phyloP scores from a whole-genome alignment of 1,140 invertebrate genomes.

The Brachionus rotundiformis region DNA sequence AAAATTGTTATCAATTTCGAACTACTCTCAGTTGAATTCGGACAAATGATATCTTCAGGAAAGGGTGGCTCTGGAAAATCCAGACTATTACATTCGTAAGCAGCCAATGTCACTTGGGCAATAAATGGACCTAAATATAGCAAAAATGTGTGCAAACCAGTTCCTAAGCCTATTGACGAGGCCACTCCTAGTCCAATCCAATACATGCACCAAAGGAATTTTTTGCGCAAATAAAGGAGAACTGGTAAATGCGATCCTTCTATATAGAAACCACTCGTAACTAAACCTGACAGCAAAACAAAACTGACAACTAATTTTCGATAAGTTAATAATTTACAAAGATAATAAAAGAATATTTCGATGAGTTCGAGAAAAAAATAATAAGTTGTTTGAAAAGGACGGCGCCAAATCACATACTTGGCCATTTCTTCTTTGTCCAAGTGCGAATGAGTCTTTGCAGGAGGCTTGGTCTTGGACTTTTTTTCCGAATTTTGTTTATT shows the following conservation, averaged over 20 bases:
- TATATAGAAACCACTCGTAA: slow-evolving; percentile 64
- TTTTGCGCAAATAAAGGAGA: slow-evolving; percentile 62
- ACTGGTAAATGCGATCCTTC: slow-evolving; percentile 70
- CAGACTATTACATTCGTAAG: slow-evolving; percentile 89
- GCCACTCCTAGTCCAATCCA: slow-evolving; percentile 93
- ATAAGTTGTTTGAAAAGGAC: slow-evolving; percentile 77
- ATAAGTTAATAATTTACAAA: slow-evolving; percentile 62
- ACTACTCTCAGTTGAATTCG: background rate
- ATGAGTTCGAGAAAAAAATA: slow-evolving; percentile 79
- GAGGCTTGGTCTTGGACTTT: background rate
- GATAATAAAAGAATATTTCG: slow-evolving; percentile 65
- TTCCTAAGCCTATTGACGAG: slow-evolving; percentile 94
- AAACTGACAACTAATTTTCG: slow-evolving; percentile 58
- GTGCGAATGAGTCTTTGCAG: background rate
- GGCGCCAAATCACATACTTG: slow-evolving; percentile 80
- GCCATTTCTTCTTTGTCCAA: slow-evolving; percentile 60
- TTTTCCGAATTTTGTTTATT: background rate
- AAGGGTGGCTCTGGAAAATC: slow-evolving; percentile 83
- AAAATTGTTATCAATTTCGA: slow-evolving; percentile 56
- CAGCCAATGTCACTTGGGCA: slow-evolving; percentile 87
- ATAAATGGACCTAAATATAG: slow-evolving; percentile 76
- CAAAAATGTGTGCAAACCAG: slow-evolving; percentile 95
- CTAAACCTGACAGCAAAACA: slow-evolving; percentile 62
- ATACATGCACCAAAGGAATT: slow-evolving; percentile 77
- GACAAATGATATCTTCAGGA: slow-evolving; percentile 65